Base-by-base conservation (phyloP, 2,888 invertebrate species). In the Limenitis camilla region DNA sequence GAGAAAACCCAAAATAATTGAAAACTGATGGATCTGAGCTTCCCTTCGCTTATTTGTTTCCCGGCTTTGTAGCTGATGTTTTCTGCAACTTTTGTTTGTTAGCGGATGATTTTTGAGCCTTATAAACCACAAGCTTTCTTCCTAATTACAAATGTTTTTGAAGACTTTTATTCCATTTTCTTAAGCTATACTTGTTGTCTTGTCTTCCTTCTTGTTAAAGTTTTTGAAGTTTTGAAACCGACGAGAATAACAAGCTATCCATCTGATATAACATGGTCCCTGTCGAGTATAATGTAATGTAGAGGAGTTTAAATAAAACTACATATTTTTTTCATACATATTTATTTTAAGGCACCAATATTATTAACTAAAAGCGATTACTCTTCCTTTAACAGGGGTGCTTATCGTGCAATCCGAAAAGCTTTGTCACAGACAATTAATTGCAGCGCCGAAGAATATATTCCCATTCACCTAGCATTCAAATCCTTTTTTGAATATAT, bases 401-500 rank as follows among this genome's bases (percentile, higher is more conserved):
- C n/a, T n/a, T n/a, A n/a, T n/a, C n/a, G n/a, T n/a, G n/a, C n/a
- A n/a, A n/a, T n/a, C n/a, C n/a, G n/a, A n/a, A n/a, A n/a, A n/a
- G n/a, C n/a, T n/a, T n/a, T n/a, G n/a, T n/a, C n/a, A n/a, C n/a
- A n/a, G n/a, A n/a, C n/a, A n/a, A 79, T 82, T 79, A 76, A 73
- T 69, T 72, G 71, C 74, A 74, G 69, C 64, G 63, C 68, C 71
- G 66, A 71, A 62, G 68, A 75, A 77, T 75, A 33, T 33, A 3
- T 33, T 33, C n/a, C n/a, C n/a, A n/a, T n/a, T n/a, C n/a, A n/a
- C n/a, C n/a, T n/a, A n/a, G n/a, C n/a, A n/a, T n/a, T n/a, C n/a
- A n/a, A n/a, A n/a, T n/a, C n/a, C n/a, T n/a, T n/a, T n/a, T n/a
- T n/a, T n/a, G 68, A 75, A 77, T 75, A 33, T 33, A 3, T 33